phyloP scores from a whole-genome alignment of 2,797 vertebrate species.

The Fistularia tabacaria region DNA sequence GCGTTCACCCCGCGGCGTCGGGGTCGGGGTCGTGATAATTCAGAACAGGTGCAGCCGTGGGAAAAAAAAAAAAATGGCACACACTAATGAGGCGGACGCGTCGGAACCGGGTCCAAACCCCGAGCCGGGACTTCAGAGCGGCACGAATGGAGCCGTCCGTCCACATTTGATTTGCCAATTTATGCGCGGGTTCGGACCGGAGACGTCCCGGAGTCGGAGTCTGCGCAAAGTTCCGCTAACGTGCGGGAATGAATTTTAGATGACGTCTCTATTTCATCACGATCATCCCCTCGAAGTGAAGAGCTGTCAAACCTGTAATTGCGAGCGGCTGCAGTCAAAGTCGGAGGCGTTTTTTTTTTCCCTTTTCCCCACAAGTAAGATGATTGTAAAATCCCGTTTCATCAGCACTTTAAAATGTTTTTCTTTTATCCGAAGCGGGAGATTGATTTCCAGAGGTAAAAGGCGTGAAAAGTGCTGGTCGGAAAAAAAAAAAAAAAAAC shows the following conservation, averaged over 20 bases:
- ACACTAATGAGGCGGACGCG: slow-evolving; percentile 67
- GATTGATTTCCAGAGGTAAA: slow-evolving; percentile 41
- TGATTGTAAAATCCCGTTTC: slow-evolving; percentile 11
- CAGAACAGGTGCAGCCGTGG: slow-evolving; percentile 64
- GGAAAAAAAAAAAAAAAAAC: slow-evolving; percentile 2
- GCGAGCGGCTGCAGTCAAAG: slow-evolving; percentile 3
- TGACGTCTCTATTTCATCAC: slow-evolving; percentile 25
- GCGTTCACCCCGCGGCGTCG: slow-evolving; percentile 40
- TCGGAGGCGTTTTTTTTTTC: slow-evolving; percentile 6
- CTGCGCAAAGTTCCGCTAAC: no score
- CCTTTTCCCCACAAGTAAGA: background rate
- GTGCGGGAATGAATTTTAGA: no score
- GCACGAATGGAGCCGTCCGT: no score
- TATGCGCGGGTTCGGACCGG: slow-evolving; percentile 18
- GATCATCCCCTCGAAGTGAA: slow-evolving; percentile 7
- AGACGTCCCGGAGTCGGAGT: background rate
- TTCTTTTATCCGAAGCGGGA: slow-evolving; percentile 34
- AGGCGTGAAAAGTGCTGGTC: slow-evolving; percentile 26
- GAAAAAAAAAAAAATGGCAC: slow-evolving; percentile 62
- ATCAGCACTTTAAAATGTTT: slow-evolving; percentile 49
- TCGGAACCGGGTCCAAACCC: slow-evolving; percentile 44
- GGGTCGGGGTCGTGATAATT: slow-evolving; percentile 54
- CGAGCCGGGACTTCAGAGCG: no score
- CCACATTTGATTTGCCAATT: slow-evolving; percentile 19
- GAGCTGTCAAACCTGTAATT: slow-evolving; percentile 18